Conservation (phyloP, 2,797 vertebrate species). For the Bucorvus abyssinicus region DNA sequence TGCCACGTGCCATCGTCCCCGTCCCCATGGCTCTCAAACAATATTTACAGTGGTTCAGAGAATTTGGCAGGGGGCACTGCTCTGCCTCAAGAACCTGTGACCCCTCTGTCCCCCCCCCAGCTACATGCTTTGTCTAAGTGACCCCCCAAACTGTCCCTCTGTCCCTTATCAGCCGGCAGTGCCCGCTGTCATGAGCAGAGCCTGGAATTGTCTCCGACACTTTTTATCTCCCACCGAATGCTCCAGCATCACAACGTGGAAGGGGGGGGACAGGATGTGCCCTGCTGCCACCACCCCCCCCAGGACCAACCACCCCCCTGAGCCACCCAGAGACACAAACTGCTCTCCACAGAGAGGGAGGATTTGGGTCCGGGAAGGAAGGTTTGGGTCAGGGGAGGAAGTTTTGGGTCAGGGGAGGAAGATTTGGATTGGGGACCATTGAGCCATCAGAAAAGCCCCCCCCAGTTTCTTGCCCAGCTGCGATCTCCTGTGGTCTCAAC, state of each 20-base stretch:
- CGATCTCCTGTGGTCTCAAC: accelerated
- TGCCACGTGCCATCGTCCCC: not conserved
- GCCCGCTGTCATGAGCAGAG: not conserved
- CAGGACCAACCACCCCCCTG: accelerated
- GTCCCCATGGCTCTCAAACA: slow-evolving; percentile 51
- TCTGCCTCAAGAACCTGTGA: not conserved
- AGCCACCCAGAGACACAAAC: not conserved
- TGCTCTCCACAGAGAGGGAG: accelerated
- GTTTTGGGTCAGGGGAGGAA: not conserved
- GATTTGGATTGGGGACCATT: accelerated
- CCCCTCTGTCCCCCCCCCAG: not conserved
- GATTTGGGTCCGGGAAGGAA: not conserved
- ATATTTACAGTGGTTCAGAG: slow-evolving; percentile 20
- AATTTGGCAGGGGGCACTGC: not conserved
- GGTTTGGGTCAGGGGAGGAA: not conserved
- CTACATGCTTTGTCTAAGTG: accelerated
- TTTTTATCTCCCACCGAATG: not conserved
- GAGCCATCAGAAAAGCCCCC: not conserved
- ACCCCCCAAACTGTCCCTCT: not conserved
- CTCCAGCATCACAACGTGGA: accelerated
- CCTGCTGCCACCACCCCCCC: not conserved
- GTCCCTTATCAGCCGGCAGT: not conserved
- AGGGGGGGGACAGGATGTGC: not conserved
- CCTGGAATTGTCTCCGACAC: not conserved
- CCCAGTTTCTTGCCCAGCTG: accelerated